Evolutionary conservation across 2,888 invertebrate species (phyloP), one percentile per base, ranked within the genome.

Genomic region (Loripinus fragilis): DNA sequence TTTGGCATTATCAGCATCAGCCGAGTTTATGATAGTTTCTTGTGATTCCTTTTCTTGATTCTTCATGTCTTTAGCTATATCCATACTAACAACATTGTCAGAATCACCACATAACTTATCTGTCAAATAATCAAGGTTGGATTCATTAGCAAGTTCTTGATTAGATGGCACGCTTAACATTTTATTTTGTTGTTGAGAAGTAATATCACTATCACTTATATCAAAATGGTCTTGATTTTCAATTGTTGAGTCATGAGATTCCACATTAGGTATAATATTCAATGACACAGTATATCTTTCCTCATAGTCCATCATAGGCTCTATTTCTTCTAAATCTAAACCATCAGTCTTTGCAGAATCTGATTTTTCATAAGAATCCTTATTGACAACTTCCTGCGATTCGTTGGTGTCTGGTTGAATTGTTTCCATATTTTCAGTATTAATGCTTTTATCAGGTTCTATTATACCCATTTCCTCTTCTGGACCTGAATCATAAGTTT

Each of bases 281-380:
- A 60, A 20, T 33, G 60, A 28, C 15, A 60, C 60, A 33, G 33
- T 23, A 60, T 33, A 60, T 20, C 33, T 60, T 60, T 60, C 60
- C 33, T 60, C 60, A 60, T 2, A 25, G 23, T 23, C 52, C 10
- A 8, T 76, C 10, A 83, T 45, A 25, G 80, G 78, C 42, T 83
- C 80, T 45, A 45, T 45, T 38, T 38, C 38, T 12, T 38, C 38
- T 38, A 38, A 5, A 38, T 38, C 12, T 38, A 38, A 5, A n/a
- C n/a, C n/a, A n/a, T n/a, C n/a, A n/a, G n/a, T n/a, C n/a, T n/a
- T n/a, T 45, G 72, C 78, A 23, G 78, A 78, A 52, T 68, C 60
- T 33, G 69, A 55, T 66, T 82, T 76, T 28, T 70, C 66, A 30
- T 42, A 17, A 42, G 8, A 8, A 12, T 72, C 60, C 42, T 52